phyloP scores from a whole-genome alignment of 1,140 invertebrate species.

The Megathymus violae region DNA sequence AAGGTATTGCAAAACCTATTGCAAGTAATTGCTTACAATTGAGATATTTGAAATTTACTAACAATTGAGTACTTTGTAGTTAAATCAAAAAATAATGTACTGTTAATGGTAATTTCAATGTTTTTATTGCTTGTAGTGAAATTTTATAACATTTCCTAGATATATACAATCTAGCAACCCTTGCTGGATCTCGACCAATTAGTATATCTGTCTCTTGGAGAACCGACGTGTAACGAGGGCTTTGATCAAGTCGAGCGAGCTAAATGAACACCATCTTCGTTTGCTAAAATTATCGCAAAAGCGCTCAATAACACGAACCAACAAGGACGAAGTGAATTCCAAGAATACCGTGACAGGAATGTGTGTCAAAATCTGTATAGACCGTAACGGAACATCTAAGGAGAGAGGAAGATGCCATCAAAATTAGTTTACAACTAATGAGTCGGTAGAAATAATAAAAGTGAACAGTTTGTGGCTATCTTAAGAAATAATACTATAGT shows the following conservation, averaged over 20 bases:
- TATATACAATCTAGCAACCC: constrained; percentile 12
- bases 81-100: too few relatives aligned
- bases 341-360: constrained; percentile 63
- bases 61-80: too few relatives aligned
- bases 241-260: constrained; percentile 69
- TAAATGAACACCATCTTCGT: constrained; percentile 66
- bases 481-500: not conserved
- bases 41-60: too few relatives aligned
- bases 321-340: constrained; percentile 47
- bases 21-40: too few relatives aligned
- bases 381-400: constrained; percentile 56
- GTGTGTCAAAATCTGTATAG: constrained; percentile 63
- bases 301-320: constrained; percentile 69
- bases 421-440: constrained; percentile 50
- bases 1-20: too few relatives aligned
- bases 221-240: constrained; percentile 51
- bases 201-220: constrained; percentile 65
- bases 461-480: not conserved
- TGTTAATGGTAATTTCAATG: too few relatives aligned
- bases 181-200: constrained; percentile 67
- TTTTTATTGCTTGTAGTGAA: too few relatives aligned
- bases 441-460: constrained; percentile 35
- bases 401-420: constrained; percentile 58
- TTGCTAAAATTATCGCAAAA: constrained; percentile 64
- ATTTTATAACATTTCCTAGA: too few relatives aligned